phyloP scores from a whole-genome alignment of 1,140 invertebrate species.

The Propsilocerus akamusi region DNA sequence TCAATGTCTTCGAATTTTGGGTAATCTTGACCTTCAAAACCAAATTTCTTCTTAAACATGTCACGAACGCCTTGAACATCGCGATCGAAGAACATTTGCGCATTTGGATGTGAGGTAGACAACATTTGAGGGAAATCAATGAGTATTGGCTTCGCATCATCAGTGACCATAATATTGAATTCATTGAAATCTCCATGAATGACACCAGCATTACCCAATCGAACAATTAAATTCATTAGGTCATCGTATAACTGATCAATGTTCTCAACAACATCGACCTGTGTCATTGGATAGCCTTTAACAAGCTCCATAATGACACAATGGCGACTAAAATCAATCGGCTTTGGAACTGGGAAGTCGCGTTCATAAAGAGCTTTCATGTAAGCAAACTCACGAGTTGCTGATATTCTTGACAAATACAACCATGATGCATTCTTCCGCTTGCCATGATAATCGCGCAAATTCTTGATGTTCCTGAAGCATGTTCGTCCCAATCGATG shows the following conservation, averaged over 20 bases:
- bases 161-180: conserved; percentile 87
- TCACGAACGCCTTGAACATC: conserved; percentile 86
- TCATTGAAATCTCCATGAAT: conserved; percentile 99
- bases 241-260: conserved; percentile 76
- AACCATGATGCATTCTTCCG: conserved; percentile 85
- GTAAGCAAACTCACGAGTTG: conserved; percentile 95
- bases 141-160: conserved; percentile 64
- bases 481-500: conserved; percentile 89
- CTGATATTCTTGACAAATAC: conserved; percentile 92
- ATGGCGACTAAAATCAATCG: conserved; percentile 89
- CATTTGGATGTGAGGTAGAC: conserved; percentile 81
- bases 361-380: conserved; percentile 86
- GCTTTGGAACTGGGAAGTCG: conserved; percentile 87
- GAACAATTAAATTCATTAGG: conserved; percentile 86
- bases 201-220: conserved; percentile 80
- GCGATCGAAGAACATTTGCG: conserved; percentile 85
- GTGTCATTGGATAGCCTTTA: conserved; percentile 56
- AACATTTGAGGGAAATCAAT: conserved; percentile 99
- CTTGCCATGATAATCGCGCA: conserved; percentile 91
- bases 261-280: conserved; percentile 61
- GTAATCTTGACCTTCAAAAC: conserved; percentile 74
- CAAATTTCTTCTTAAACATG: conserved; percentile 84
- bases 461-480: conserved; percentile 91
- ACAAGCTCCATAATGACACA: conserved; percentile 94
- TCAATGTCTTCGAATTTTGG: conserved; percentile 77